Percentiles rank a stretch among this genome's conserved stretches.
phyloP scores from a whole-genome alignment of 1,140 invertebrate species.

The Polyergus mexicanus region DNA sequence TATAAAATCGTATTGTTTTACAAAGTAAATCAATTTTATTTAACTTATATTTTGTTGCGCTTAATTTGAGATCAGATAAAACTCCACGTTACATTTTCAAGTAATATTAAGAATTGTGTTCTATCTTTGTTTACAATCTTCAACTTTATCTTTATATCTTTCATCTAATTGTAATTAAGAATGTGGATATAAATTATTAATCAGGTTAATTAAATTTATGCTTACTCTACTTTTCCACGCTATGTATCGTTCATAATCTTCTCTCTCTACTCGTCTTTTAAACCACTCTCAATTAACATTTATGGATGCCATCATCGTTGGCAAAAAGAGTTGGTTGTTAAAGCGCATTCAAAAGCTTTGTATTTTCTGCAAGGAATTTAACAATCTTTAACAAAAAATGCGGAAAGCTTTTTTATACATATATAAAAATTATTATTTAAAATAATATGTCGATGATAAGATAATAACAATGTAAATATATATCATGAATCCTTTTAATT shows the following conservation, averaged over 20 bases:
- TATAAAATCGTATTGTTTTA: background rate
- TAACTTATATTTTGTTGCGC: background rate
- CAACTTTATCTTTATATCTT: background rate
- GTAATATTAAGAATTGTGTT: background rate
- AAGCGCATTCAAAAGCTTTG: background rate
- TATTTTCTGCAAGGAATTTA: background rate
- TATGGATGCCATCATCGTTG: background rate
- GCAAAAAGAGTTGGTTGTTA: background rate
- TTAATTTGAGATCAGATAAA: background rate
- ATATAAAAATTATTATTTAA: background rate
- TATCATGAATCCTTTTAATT: background rate
- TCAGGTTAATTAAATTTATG: conserved; percentile 17
- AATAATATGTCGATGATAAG: background rate
- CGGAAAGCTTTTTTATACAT: background rate
- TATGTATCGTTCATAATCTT: conserved; percentile 13
- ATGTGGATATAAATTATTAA: conserved; percentile 10
- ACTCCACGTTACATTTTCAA: background rate
- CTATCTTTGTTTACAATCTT: background rate
- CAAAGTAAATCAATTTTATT: background rate
- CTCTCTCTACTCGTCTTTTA: conserved; percentile 1
- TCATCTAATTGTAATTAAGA: background rate
- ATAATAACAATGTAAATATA: background rate
- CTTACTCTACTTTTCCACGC: background rate
- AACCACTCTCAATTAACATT: conserved; percentile 4
- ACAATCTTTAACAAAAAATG: background rate